Base-by-base conservation (phyloP, 1,140 invertebrate genomes). In the Heliothis subflexa region DNA sequence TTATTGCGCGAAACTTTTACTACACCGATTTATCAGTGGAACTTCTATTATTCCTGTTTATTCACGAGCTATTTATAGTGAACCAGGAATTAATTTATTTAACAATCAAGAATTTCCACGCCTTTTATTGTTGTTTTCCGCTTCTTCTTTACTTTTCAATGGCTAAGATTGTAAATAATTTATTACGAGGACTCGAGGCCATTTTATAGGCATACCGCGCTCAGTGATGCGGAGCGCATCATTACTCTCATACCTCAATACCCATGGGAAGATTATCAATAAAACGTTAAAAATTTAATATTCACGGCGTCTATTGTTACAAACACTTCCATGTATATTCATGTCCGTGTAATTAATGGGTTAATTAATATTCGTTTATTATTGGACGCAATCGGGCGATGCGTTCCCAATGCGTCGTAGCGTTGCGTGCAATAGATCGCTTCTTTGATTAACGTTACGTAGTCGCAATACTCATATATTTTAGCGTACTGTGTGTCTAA, bases 301-400 rank as follows among this genome's bases (percentile, higher is more conserved):
- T 68, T 70, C 75, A 68, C 5, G 52, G 40, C 47, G 74, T 78
- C 76, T 64, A 78, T 70, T 70, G 54, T 70, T 70, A 78, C 52
- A 25, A 64, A 64, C 54, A 70, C 45, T 50, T 66, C 47, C 28
- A 77, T 77, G 61, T 66, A 33, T 57, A 68, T 55, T 78, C 64
- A 78, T 49, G 66, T 78, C 14, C 14, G 40, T 62, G 47, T 75
- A 75, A 75, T 75, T 75, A 75, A 75, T 75, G 21, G 64, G 73
- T 50, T 11, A 75, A 75, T 75, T 75, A 40, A 40, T 40, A 62
- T 75, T 75, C 72, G 21, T 59, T 73, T 75, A 40, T 64, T 75
- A 75, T 49, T n/a, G 50, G 52, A 70, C 54, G 76, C 76, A 78
- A 59, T 70, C 64, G 64, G 59, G 21, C 52, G 25, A 61, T 70